Evolutionary conservation across 2,888 invertebrate species (phyloP), one percentile per base, ranked within the genome.

Genomic region (Philereme transversata): DNA sequence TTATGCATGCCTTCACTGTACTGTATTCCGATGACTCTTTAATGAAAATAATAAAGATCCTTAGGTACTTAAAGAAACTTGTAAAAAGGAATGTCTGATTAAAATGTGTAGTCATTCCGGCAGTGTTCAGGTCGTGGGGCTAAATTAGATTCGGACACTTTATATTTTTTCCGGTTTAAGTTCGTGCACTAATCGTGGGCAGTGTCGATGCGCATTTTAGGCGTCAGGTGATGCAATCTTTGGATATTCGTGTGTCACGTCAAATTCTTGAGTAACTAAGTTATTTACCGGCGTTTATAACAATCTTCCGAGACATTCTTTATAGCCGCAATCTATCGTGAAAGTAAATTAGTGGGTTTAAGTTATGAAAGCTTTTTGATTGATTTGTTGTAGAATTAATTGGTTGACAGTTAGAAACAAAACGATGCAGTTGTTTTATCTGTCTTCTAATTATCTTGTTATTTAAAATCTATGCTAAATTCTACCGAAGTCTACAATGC

Each of bases 71-170:
- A 45, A 47, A 43, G 53, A 54, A 10, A 72, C 72, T 72, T 74
- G 73, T 76, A 76, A 79, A 81, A 75, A 78, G 86, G 87, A 90
- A 90, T 89, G 83, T 83, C 86, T 86, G 88, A 88, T 90, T 88
- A 87, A 87, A 87, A 86, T 83, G 81, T 82, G 77, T 79, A 82
- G 80, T 78, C 71, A 78, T 75, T 73, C 73, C 70, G 63, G 62
- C 52, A 60, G 69, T 73, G 71, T 75, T 64, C 74, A 75, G 78
- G 79, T 87, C 89, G 88, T 87, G 87, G 78, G 77, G 78, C 76
- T 81, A 78, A 82, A 91, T 91, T 90, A 82, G 90, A 85, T 88
- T 84, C 86, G 88, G 87, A 64, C 73, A 67, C 71, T 78, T 56
- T 71, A 78, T 81, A 79, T 81, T 84, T 87, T 87, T 84, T 83